phyloP scores from a whole-genome alignment of 1,140 invertebrate genomes.

The Whitmania pigra region DNA sequence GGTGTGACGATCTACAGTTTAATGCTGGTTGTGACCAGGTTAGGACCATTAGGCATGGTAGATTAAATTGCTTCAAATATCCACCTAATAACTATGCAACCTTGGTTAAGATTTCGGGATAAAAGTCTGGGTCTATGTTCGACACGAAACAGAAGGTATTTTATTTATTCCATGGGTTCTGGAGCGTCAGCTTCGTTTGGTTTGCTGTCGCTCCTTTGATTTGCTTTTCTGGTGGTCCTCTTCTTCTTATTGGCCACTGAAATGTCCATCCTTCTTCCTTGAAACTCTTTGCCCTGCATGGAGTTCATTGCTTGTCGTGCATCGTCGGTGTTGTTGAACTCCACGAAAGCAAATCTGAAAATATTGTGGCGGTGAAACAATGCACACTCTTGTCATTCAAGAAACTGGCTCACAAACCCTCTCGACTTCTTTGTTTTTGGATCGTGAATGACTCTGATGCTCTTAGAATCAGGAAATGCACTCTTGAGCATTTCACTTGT shows the following conservation, averaged over 20 bases:
- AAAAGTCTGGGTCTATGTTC: too few species aligned
- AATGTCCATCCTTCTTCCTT: conserved; percentile 11
- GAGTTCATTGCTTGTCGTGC: neutral
- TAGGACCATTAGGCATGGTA: too few species aligned
- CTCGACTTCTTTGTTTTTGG: conserved; percentile 1
- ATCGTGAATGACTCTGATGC: neutral
- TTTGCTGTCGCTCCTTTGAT: too few species aligned
- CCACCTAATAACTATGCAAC: too few species aligned
- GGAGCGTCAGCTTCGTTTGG: too few species aligned
- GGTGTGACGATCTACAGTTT: too few species aligned
- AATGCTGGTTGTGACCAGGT: too few species aligned
- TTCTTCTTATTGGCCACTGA: neutral
- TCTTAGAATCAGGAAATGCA: neutral
- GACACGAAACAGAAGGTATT: too few species aligned
- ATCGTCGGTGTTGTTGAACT: neutral
- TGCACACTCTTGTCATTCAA: neutral
- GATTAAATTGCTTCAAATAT: too few species aligned
- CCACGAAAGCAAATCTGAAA: neutral
- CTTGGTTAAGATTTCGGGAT: too few species aligned
- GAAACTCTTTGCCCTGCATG: neutral
- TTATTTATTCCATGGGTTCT: too few species aligned
- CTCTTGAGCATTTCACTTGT: conserved; percentile 3
- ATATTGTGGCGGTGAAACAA: neutral
- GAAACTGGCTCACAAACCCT: neutral
- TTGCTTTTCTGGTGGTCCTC: neutral